Conservation (phyloP, 2,888 invertebrate species). For the Nomada fucata region DNA sequence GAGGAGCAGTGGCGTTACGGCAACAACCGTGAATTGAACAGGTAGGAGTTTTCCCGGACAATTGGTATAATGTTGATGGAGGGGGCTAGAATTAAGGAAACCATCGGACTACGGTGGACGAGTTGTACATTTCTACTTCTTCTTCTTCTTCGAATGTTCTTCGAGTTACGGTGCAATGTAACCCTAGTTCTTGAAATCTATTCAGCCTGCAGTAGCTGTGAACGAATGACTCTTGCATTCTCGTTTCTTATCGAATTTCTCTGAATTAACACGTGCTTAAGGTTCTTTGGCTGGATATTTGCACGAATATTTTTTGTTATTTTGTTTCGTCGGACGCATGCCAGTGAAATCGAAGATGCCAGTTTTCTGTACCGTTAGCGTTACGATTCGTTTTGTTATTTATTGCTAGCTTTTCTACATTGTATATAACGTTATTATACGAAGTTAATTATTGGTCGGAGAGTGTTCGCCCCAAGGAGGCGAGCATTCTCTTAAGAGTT, state of each 20-base stretch:
- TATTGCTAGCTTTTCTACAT: background rate
- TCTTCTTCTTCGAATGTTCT: constrained; percentile 3
- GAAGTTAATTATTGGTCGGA: background rate
- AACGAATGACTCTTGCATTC: constrained; percentile 7
- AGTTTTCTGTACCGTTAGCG: background rate
- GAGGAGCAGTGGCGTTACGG: constrained; percentile 87
- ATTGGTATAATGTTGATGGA: constrained; percentile 23
- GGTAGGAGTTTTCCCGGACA: constrained; percentile 68
- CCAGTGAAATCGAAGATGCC: constrained; percentile 15
- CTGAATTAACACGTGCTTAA: constrained; percentile 18
- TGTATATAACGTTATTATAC: no score
- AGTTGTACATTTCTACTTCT: constrained; percentile 11
- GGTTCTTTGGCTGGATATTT: constrained; percentile 14
- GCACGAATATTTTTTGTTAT: constrained; percentile 27
- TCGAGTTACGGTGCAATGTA: constrained; percentile 12
- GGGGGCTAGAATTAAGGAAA: constrained; percentile 19
- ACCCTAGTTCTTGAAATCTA: constrained; percentile 1
- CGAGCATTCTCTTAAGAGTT: background rate
- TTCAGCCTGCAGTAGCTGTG: constrained; percentile 16
- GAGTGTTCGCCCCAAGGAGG: background rate
- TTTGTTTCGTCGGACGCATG: constrained; percentile 16
- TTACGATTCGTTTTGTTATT: background rate
- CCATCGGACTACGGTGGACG: constrained; percentile 26
- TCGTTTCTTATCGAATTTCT: background rate
- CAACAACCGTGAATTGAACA: constrained; percentile 79